A percentile compares a stretch with the other conserved stretches of the same genome.
phyloP scores from a whole-genome alignment of 2,113 vertebrate species.

The Cyprinodon variegatus region DNA sequence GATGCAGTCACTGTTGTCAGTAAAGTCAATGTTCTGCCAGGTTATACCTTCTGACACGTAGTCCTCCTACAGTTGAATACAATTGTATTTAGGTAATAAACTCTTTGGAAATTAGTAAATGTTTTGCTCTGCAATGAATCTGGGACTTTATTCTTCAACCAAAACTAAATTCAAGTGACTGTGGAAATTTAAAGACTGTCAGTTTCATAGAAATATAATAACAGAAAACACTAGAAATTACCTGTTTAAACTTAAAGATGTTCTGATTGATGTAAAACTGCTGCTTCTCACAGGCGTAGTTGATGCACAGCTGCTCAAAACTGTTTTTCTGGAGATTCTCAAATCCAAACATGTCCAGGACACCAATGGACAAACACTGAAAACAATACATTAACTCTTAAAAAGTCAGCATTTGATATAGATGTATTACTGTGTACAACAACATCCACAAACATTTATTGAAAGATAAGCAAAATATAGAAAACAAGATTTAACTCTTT shows the following conservation, averaged over 20 bases:
- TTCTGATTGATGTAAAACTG: constrained; percentile 93
- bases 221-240: constrained; percentile 53
- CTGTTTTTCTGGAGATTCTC: constrained; percentile 92
- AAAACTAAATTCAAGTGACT: background rate
- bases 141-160: background rate
- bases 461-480: background rate
- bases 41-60: constrained; percentile 89
- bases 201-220: background rate
- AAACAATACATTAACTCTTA: constrained; percentile 19
- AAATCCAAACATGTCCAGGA: constrained; percentile 96
- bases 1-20: constrained; percentile 90
- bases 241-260: constrained; percentile 91
- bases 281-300: constrained; percentile 92
- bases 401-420: background rate
- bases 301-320: constrained; percentile 97
- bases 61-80: constrained; percentile 82
- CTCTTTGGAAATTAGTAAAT: background rate
- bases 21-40: constrained; percentile 90
- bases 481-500: background rate
- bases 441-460: background rate
- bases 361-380: constrained; percentile 91
- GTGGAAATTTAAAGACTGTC: background rate
- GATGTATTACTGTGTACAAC: background rate
- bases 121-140: background rate
- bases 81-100: constrained; percentile 8